Base-by-base conservation (phyloP, 1,140 invertebrate species). In the Zophobas atratus region DNA sequence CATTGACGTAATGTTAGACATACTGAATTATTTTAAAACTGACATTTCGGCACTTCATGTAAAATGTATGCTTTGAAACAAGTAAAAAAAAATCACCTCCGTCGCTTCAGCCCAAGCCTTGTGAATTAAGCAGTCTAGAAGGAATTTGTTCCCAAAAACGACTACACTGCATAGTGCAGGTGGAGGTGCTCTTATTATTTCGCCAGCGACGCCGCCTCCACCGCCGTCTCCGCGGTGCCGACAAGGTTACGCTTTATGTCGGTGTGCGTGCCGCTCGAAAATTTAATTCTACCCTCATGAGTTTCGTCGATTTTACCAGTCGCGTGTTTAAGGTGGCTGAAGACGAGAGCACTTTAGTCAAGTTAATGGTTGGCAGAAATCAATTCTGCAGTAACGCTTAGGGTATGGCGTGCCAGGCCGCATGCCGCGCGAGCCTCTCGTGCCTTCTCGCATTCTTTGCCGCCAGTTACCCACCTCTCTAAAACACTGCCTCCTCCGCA, bases 291-390 rank as follows among this genome's bases (percentile, higher is more conserved):
- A 33, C 56, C 48, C 70, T 77, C 76, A 77, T 77, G 70, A 74
- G 76, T 67, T 77, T 74, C 63, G 76, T 77, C 70, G 76, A 77
- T 77, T 77, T 74, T 77, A 72, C 71, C 63, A 77, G 75, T 81
- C 77, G 80, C 80, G 80, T 81, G 80, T 76, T 73, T 67, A 72
- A 75, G 77, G 55, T 70, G 74, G 73, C 43, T 71, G 71, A 81
- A 78, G 79, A 79, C 73, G 74, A 73, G 76, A 81, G 75, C 78
- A 81, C 80, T 81, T 81, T 77, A 75, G 74, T 75, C 70, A 75
- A 81, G 80, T 81, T 81, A 81, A 81, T 81, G 75, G 80, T 74
- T 79, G 76, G 75, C 73, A 77, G 80, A 81, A 81, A 81, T 81
- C 80, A 81, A 81, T 81, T 81, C 80, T 79, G 75, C 73, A 57